Percentiles rank a stretch among this genome's conserved stretches.
Evolutionary conservation across 2,113 vertebrate genomes (phyloP).

Genomic region (Scolopax mira): DNA sequence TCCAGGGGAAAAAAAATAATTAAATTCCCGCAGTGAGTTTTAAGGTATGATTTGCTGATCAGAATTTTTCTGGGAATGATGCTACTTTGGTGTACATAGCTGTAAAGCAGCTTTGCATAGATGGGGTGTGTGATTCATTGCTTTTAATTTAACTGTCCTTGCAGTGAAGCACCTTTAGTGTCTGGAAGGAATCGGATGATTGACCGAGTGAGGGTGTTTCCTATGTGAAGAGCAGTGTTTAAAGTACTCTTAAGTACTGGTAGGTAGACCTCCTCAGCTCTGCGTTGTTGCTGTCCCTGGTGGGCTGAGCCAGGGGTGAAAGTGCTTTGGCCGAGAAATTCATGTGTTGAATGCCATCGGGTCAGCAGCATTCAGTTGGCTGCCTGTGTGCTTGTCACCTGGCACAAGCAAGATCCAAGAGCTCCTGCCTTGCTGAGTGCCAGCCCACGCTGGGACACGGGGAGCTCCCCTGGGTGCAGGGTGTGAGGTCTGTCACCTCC

Average conservation of each 20-base stretch:
- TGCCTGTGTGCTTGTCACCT: neutral
- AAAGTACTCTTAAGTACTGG: neutral
- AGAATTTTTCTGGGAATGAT: neutral
- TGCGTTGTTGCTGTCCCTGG: neutral
- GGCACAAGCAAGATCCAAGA: neutral
- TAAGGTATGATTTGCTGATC: constrained; percentile 1
- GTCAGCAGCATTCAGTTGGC: neutral
- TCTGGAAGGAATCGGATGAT: neutral
- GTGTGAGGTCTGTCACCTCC: neutral
- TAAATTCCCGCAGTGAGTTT: neutral
- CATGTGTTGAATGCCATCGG: fast-evolving
- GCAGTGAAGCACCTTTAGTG: neutral
- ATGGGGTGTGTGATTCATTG: neutral
- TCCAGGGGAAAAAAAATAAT: neutral
- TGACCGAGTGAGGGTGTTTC: neutral
- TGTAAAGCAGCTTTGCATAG: neutral
- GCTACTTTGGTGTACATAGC: neutral
- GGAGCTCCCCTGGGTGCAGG: neutral
- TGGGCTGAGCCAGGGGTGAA: neutral
- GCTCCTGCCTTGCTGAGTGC: neutral
- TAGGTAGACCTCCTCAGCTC: neutral
- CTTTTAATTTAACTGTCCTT: constrained; percentile 12
- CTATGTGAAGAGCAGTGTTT: neutral
- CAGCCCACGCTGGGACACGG: fast-evolving
- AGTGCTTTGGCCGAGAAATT: neutral